Conservation (phyloP, 2,113 vertebrate species). For the Ailurus styani region DNA sequence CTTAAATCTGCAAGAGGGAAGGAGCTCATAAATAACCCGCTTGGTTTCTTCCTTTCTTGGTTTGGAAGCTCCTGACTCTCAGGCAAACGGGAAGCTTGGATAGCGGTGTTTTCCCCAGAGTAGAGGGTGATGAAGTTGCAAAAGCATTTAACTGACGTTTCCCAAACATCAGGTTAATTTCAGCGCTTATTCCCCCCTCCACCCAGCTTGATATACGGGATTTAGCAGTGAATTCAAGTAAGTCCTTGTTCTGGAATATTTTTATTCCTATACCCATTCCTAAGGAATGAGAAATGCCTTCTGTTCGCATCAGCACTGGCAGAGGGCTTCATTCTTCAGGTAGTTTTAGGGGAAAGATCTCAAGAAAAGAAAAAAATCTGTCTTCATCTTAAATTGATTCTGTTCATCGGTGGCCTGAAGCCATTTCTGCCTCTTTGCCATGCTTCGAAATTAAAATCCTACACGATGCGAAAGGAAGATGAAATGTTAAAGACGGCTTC, state of each 20-base stretch:
- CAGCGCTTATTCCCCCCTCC: neutral
- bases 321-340: neutral
- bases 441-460: constrained; percentile 3
- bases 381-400: neutral
- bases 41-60: constrained; percentile 57
- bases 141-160: constrained; percentile 12
- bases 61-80: neutral
- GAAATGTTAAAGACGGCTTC: neutral
- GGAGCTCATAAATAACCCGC: neutral
- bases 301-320: neutral
- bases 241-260: neutral
- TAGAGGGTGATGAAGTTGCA: neutral
- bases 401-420: neutral
- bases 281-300: neutral
- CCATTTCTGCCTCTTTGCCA: neutral
- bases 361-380: neutral
- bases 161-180: neutral
- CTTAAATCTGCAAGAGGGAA: neutral
- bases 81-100: neutral
- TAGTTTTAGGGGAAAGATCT: neutral
- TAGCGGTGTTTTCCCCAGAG: neutral
- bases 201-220: neutral
- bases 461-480: neutral
- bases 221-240: neutral
- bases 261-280: neutral